Conservation (phyloP, 2,113 vertebrate species). For the Mobula birostris region DNA sequence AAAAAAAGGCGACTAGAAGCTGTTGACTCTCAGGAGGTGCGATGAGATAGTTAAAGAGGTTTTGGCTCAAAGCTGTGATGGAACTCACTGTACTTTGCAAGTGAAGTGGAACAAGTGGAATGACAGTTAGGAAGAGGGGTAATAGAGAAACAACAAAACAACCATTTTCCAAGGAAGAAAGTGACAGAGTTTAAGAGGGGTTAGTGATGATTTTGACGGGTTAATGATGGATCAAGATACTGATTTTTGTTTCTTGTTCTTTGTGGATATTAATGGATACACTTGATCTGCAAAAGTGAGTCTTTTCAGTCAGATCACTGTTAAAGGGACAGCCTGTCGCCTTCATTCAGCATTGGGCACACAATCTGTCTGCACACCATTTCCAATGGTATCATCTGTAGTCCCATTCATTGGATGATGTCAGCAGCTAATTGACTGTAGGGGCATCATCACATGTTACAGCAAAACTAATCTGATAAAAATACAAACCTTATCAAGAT, state of each 20-base stretch:
- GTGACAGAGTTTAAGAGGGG: conserved; percentile 42
- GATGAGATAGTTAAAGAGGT: conserved; percentile 42
- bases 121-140: conserved; percentile 53
- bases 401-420: neutral
- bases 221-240: conserved; percentile 11
- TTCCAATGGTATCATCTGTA: neutral
- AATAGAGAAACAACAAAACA: conserved; percentile 17
- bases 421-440: neutral
- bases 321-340: neutral
- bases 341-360: neutral
- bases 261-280: conserved; percentile 2
- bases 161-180: neutral
- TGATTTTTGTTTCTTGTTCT: neutral
- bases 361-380: neutral
- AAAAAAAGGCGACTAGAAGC: neutral
- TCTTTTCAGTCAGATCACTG: too few relatives aligned
- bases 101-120: conserved; percentile 63
- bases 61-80: conserved; percentile 58
- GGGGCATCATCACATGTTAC: neutral
- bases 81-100: conserved; percentile 54
- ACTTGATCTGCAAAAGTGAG: neutral
- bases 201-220: conserved; percentile 37
- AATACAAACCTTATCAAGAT: neutral
- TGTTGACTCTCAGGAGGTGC: neutral
- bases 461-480: neutral